Base-by-base conservation (phyloP, 1,140 invertebrate species). In the Dinoponera quadriceps region DNA sequence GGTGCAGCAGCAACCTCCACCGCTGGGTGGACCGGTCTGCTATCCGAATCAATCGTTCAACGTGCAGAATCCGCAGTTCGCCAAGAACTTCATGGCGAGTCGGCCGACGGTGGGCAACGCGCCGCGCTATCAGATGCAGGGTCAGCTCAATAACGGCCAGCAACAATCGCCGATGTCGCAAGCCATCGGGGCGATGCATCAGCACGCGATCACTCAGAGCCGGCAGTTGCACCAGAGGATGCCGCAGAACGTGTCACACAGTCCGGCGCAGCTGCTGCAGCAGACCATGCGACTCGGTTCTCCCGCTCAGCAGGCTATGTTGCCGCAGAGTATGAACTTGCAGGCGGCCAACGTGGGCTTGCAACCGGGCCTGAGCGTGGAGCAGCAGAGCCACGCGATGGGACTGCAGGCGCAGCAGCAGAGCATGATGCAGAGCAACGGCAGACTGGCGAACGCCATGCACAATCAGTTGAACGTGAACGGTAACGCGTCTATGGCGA, bases 11-110 rank as follows among this genome's bases (percentile, higher is more conserved):
- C 59, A 72, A 54, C 7, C 66, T 4, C 13, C 78, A 54, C 65
- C 75, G 9, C 57, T 78, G 16, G 74, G 27, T 33, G 65, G 49
- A 60, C 73, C 68, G 13, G 27, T 83, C 48, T 88, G 88, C 25
- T 93, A 89, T 33, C 85, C 85, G 48, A 91, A 84, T 84, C 91
- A 89, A 60, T 72, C 90, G 1, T 93, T 93, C 25, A 92, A 87
- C 16, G 91, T 92, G 3, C 92, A 92, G 25, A 92, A 89, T 77
- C 91, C 91, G 0, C 91, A 92, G 25, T 93, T 93, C 2, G 83
- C 87, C 0, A 92, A 92, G 49, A 92, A 90, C 73, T 91, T 92
- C 29, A 86, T 91, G n/a, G 55, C 84, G 0, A 89, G 84, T 49
- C 90, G 89, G 13, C 20, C 85, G 9, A 87, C 88, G 5, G 18